phyloP scores from a whole-genome alignment of 2,888 invertebrate species.

The Pinctada fucata region DNA sequence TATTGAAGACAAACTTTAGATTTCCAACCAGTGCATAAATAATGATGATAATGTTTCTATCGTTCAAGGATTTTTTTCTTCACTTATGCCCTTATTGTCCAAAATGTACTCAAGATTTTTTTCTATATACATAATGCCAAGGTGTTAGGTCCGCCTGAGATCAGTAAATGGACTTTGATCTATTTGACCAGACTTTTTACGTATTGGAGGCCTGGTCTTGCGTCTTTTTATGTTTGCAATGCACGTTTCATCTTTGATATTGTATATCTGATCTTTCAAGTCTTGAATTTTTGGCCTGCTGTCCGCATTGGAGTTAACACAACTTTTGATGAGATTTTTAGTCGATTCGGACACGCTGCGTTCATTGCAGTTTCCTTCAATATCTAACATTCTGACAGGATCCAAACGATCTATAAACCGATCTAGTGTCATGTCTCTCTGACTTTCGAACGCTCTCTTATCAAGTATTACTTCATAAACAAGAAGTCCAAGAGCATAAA shows the following conservation, averaged over 20 bases:
- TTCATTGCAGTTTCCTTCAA: slow-evolving; percentile 4
- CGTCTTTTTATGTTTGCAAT: not conserved
- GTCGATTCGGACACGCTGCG: slow-evolving; percentile 8
- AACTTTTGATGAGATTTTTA: slow-evolving; percentile 31
- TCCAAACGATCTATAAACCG: slow-evolving; percentile 51
- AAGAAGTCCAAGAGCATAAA: slow-evolving; percentile 62
- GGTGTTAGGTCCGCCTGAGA: too few relatives aligned
- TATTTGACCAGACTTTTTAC: not conserved
- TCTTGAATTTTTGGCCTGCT: slow-evolving; percentile 24
- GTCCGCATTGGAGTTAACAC: slow-evolving; percentile 22
- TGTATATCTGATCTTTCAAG: not conserved
- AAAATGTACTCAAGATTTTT: too few relatives aligned
- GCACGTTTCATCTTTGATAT: slow-evolving; percentile 21
- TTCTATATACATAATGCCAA: too few relatives aligned
- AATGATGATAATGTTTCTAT: too few relatives aligned
- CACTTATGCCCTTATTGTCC: too few relatives aligned
- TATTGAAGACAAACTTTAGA: too few relatives aligned
- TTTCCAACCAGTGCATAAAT: too few relatives aligned
- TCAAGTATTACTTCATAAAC: slow-evolving; percentile 35
- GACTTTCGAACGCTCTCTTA: slow-evolving; percentile 40
- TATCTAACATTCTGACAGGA: slow-evolving; percentile 49
- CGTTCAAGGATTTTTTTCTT: too few relatives aligned
- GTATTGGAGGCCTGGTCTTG: not conserved
- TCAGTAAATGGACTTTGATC: too few relatives aligned
- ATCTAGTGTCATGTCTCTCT: slow-evolving; percentile 44